Base-by-base conservation (phyloP, 2,888 invertebrate genomes). In the Sericinus montela region DNA sequence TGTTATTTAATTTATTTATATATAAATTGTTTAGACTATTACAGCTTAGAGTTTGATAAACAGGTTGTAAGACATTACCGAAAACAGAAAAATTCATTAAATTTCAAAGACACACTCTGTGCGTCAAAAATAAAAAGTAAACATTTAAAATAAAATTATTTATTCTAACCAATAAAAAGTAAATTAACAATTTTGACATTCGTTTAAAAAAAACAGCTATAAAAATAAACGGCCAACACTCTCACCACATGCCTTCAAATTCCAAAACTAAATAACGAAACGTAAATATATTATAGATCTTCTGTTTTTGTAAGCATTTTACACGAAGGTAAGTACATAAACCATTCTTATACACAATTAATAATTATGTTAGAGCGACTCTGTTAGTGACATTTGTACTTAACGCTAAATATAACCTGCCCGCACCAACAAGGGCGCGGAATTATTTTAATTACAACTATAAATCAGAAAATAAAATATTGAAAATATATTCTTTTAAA, bases 351-450 rank as follows among this genome's bases (percentile, higher is more conserved):
- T 66, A 64, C 72, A 76, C 73, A 72, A 62, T 72, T 66, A 68
- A 60, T 63, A 64, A 63, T 70, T 50, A 75, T 69, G 75, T 81
- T 82, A 83, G 69, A 63, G 64, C 60, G 63, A 63, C 63, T 32
- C 32, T 63, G 82, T 85, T 85, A 86, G 80, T 80, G 69, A 82
- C 77, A 73, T 72, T 82, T 81, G 78, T 81, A 83, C 82, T 83
- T 84, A 83, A 55, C 67, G 69, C 77, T 80, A 81, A 70, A 25
- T 1, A 25, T 25, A 25, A 8, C 7, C 7, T 8, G 25, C 47
- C 49, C 58, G 63, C 68, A 69, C 14, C 9, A 72, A 68, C 60
- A 69, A 66, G 65, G 67, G 62, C 65, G 13, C 11, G 6, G 11
- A 71, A 70, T 6, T 25, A 25, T 4, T 25, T 25, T 32, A 32